These are phyloP conservation scores for Spea multiplicata DNA, from an alignment of 2,113 vertebrate species.

Conservation along the genomic window DNA sequence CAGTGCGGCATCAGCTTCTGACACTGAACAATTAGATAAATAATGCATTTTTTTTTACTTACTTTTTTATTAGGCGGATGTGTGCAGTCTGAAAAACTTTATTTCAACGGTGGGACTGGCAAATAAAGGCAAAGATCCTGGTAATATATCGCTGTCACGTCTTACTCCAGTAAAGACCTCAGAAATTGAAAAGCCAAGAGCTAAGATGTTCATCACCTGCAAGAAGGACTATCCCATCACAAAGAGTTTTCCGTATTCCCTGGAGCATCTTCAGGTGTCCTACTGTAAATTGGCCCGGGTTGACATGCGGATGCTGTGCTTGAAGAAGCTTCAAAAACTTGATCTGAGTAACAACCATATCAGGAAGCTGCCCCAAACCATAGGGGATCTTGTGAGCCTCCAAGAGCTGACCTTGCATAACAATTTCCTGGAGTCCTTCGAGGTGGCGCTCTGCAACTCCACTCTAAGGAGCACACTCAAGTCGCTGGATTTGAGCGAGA, in stretches of 20 bases:
- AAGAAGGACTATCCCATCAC: conserved; percentile 91
- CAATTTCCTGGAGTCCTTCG: conserved; percentile 87
- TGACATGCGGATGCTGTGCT: conserved; percentile 82
- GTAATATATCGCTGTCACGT: conserved; percentile 71
- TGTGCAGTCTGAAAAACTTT: conserved; percentile 82
- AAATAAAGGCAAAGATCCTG: conserved; percentile 73
- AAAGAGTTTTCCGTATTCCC: conserved; percentile 83
- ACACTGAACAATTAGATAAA: no score
- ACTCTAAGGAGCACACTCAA: conserved; percentile 81
- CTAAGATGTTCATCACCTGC: conserved; percentile 84
- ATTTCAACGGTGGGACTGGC: conserved; percentile 85
- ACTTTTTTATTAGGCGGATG: conserved; percentile 76
- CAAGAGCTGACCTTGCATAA: conserved; percentile 84
- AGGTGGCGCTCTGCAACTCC: conserved; percentile 78
- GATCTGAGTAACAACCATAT: conserved; percentile 96
- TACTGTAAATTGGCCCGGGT: conserved; percentile 86
- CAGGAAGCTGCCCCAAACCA: conserved; percentile 81
- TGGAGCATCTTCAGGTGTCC: conserved; percentile 91
- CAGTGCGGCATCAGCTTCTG: no score
- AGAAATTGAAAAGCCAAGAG: conserved; percentile 92
- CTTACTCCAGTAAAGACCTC: conserved; percentile 79
- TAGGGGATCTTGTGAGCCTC: conserved; percentile 83
- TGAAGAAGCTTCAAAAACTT: conserved; percentile 82
- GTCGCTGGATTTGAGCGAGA: conserved; percentile 88
- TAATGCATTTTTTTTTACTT: no score